These are phyloP conservation scores for Chymomyza procnemis DNA, from an alignment of 2,888 invertebrate species.

Conservation along the genomic window DNA sequence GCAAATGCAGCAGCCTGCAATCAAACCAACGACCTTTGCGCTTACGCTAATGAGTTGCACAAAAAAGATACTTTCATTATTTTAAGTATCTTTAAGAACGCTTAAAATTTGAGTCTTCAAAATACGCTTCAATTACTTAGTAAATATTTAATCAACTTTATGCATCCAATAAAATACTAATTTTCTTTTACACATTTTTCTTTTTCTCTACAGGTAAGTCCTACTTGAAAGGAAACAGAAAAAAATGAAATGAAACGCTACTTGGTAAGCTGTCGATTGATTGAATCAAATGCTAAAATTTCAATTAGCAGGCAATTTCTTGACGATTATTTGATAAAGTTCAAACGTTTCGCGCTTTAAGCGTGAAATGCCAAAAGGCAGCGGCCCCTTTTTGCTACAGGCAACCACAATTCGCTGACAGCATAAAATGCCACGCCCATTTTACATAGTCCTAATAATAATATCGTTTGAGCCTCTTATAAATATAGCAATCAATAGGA, in stretches of 20 bases:
- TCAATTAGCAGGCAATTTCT: not conserved
- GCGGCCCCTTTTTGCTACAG: too few species aligned
- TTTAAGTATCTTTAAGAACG: too few species aligned
- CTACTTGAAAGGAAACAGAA: not conserved
- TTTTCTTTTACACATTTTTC: too few species aligned
- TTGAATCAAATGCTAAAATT: not conserved
- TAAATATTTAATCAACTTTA: too few species aligned
- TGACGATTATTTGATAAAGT: not conserved
- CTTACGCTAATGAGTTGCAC: too few species aligned
- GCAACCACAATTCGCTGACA: not conserved
- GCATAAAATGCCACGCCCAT: not conserved
- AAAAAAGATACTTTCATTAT: too few species aligned
- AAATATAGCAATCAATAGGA: not conserved
- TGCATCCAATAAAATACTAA: too few species aligned
- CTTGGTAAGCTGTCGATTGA: conserved; percentile 30
- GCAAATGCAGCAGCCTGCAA: too few species aligned
- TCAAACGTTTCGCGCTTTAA: not conserved
- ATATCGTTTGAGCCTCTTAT: not conserved
- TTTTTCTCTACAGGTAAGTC: conserved; percentile 31
- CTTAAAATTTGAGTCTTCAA: too few species aligned
- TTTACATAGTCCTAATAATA: not conserved
- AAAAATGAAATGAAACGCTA: not conserved
- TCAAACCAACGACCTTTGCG: too few species aligned
- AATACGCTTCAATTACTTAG: too few species aligned
- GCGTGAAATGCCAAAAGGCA: not conserved